These are phyloP conservation scores for Drosophila lacertosa DNA, from an alignment of 1,140 invertebrate species.

Conservation along the genomic window DNA sequence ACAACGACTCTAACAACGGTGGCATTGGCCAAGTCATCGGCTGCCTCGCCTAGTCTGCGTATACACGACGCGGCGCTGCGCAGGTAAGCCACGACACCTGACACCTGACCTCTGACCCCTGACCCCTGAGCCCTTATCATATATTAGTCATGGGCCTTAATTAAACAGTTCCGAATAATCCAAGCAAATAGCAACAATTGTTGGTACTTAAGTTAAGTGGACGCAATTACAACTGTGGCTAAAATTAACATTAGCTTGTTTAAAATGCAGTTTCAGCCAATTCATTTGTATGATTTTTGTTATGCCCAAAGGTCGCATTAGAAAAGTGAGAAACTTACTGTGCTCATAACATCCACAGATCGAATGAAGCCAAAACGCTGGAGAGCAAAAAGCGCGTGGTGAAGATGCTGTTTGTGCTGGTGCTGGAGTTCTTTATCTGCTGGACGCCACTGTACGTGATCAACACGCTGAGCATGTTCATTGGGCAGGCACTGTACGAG, in stretches of 20 bases:
- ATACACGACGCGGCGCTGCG: conserved; percentile 68
- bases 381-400: conserved; percentile 89
- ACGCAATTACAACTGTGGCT: too few species aligned
- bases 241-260: too few species aligned
- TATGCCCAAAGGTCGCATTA: too few species aligned
- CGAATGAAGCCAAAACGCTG: conserved; percentile 84
- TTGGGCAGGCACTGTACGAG: conserved; percentile 88
- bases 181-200: too few species aligned
- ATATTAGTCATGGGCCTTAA: not conserved
- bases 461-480: conserved; percentile 91
- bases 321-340: too few species aligned
- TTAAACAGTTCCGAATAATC: too few species aligned
- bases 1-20: conserved; percentile 44
- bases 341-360: too few species aligned
- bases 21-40: conserved; percentile 51
- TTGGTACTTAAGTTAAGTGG: too few species aligned
- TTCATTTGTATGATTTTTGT: too few species aligned
- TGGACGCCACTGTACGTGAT: conserved; percentile 95
- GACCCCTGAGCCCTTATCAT: not conserved
- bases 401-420: conserved; percentile 95
- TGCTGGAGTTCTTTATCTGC: conserved; percentile 96
- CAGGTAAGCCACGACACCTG: conserved; percentile 57
- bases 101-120: not conserved
- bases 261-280: too few species aligned
- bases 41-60: conserved; percentile 65